Conservation (phyloP, 2,888 invertebrate species). For the Scaptomyza caliginosa region DNA sequence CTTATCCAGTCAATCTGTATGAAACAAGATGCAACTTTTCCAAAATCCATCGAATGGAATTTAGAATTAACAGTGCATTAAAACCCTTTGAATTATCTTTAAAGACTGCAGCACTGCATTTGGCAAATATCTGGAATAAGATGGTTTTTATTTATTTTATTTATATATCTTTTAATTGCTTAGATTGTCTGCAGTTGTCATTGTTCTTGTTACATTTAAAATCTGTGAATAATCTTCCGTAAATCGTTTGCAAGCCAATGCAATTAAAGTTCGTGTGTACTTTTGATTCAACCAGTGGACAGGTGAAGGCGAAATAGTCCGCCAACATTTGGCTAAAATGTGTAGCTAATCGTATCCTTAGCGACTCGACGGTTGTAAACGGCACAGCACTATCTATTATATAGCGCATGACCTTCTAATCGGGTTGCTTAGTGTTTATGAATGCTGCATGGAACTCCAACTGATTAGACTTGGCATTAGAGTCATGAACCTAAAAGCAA, state of each 20-base stretch:
- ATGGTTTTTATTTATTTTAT: background rate
- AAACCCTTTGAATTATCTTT: constrained; percentile 1
- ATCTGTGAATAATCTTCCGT: constrained; percentile 10
- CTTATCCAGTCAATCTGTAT: constrained; percentile 29
- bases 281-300: constrained; percentile 49
- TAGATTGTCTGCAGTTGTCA: constrained; percentile 32
- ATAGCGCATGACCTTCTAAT: constrained; percentile 24
- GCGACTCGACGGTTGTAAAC: constrained; percentile 28
- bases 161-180: constrained; percentile 26
- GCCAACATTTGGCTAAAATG: constrained; percentile 32
- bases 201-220: constrained; percentile 21
- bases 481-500: constrained; percentile 18
- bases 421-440: constrained; percentile 30
- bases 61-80: too few species aligned
- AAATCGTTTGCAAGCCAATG: constrained; percentile 29
- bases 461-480: constrained; percentile 27
- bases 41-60: too few species aligned
- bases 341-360: constrained; percentile 17
- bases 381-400: constrained; percentile 38
- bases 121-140: constrained; percentile 29
- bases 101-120: constrained; percentile 40
- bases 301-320: constrained; percentile 33
- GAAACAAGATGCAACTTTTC: constrained; percentile 25
- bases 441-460: constrained; percentile 39
- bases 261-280: constrained; percentile 36